phyloP scores from a whole-genome alignment of 2,113 vertebrate genomes.

The Hemiprocne comata region DNA sequence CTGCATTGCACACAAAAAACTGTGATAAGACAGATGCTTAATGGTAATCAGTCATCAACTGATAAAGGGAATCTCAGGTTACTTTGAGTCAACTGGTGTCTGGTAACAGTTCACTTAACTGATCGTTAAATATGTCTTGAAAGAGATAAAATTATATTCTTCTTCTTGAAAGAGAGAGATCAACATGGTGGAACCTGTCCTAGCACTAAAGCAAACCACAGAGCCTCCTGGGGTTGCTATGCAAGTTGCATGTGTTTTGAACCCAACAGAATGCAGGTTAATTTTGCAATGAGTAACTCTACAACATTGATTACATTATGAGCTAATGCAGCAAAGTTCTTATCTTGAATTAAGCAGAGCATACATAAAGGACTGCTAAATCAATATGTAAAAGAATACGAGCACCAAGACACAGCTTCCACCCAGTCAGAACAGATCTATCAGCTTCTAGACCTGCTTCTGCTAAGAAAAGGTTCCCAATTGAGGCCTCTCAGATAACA shows the following conservation, averaged over 20 bases:
- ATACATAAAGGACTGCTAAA: slow-evolving; percentile 14
- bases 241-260: neutral
- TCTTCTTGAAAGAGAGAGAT: neutral
- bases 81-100: slow-evolving; percentile 4
- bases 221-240: neutral
- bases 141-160: neutral
- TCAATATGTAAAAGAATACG: slow-evolving; percentile 35
- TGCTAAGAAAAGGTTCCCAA: neutral
- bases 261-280: neutral
- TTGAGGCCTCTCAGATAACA: neutral
- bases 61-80: slow-evolving; percentile 50
- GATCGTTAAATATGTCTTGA: neutral
- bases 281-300: neutral
- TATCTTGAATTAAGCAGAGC: slow-evolving; percentile 18
- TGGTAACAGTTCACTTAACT: slow-evolving; percentile 17
- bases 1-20: neutral
- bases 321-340: slow-evolving; percentile 36
- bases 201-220: neutral
- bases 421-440: slow-evolving; percentile 4
- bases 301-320: neutral
- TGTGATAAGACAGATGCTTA: neutral
- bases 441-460: slow-evolving; percentile 8
- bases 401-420: neutral
- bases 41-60: slow-evolving; percentile 15
- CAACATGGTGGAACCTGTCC: neutral